These are phyloP conservation scores for Drosophila ananassae DNA, from an alignment of 1,140 invertebrate species.

Conservation along the genomic window DNA sequence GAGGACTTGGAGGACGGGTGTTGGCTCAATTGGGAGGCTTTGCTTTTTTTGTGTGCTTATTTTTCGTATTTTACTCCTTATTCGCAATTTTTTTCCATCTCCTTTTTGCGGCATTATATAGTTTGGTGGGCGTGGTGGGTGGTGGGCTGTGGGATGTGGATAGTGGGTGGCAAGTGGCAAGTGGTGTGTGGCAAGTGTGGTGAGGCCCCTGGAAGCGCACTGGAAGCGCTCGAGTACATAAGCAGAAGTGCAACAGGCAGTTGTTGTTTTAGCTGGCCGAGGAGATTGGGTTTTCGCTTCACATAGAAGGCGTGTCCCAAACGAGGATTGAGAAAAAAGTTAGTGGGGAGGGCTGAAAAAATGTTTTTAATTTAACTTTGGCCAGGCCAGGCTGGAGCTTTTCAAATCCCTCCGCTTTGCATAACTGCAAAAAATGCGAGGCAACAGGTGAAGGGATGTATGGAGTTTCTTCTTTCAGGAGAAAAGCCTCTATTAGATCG, in stretches of 20 bases:
- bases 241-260: slow-evolving; percentile 74
- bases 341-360: slow-evolving; percentile 33
- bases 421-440: slow-evolving; percentile 1
- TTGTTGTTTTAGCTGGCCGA: slow-evolving; percentile 57
- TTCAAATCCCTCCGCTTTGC: slow-evolving; percentile 4
- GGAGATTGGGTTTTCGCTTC: slow-evolving; percentile 34
- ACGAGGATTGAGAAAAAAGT: slow-evolving; percentile 23
- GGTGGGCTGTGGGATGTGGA: neutral
- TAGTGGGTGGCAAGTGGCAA: neutral
- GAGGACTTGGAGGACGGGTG: slow-evolving; percentile 4
- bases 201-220: slow-evolving; percentile 36
- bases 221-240: slow-evolving; percentile 60
- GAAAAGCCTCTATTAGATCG: neutral
- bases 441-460: slow-evolving; percentile 61
- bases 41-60: slow-evolving; percentile 54
- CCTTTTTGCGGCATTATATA: slow-evolving; percentile 44
- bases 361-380: slow-evolving; percentile 79
- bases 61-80: slow-evolving; percentile 54
- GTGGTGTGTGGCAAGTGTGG: neutral
- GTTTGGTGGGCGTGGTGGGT: slow-evolving; percentile 24
- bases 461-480: neutral
- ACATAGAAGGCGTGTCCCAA: slow-evolving; percentile 57
- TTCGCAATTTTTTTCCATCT: slow-evolving; percentile 54
- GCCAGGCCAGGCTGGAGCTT: slow-evolving; percentile 28
- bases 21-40: slow-evolving; percentile 49